Percentiles rank a stretch among this genome's conserved stretches.
phyloP scores from a whole-genome alignment of 2,888 invertebrate genomes.

The Conchocele bisecta region DNA sequence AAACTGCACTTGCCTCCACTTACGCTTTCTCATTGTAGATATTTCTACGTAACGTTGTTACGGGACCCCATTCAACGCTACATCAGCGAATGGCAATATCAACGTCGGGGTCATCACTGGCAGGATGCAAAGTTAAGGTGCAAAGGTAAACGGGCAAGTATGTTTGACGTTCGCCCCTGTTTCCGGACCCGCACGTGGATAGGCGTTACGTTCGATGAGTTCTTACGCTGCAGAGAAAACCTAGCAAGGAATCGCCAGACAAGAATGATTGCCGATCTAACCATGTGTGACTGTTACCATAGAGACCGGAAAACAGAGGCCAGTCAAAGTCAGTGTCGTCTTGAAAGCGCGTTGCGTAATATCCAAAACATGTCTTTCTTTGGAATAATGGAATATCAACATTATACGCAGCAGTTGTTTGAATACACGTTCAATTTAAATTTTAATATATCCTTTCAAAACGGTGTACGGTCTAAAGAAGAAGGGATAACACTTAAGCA shows the following conservation, averaged over 20 bases:
- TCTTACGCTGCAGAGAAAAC: conserved; percentile 53
- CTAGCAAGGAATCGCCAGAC: conserved; percentile 54
- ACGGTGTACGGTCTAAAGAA: too few species aligned
- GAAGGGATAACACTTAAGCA: conserved; percentile 39
- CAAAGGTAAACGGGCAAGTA: conserved; percentile 26
- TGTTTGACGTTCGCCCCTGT: conserved; percentile 53
- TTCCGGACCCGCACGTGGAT: conserved; percentile 45
- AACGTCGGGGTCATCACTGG: conserved; percentile 47
- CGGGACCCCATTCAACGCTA: conserved; percentile 47
- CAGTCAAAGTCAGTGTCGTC: background rate
- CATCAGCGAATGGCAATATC: conserved; percentile 53
- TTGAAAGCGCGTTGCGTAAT: conserved; percentile 43
- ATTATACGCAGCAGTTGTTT: conserved; percentile 43
- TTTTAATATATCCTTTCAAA: too few species aligned
- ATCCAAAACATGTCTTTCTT: conserved; percentile 42
- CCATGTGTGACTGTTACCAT: conserved; percentile 47
- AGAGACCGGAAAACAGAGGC: conserved; percentile 13
- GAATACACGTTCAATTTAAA: conserved; percentile 47
- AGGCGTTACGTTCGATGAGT: conserved; percentile 41
- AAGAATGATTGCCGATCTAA: conserved; percentile 52
- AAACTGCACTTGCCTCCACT: background rate
- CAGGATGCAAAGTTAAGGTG: conserved; percentile 43
- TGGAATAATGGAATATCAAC: conserved; percentile 45
- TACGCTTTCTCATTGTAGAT: conserved; percentile 10
- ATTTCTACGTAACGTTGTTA: conserved; percentile 40